A percentile compares a stretch with the other conserved stretches of the same genome.
Conservation (phyloP, 2,797 vertebrate genomes). For the Sebastes cheni region DNA sequence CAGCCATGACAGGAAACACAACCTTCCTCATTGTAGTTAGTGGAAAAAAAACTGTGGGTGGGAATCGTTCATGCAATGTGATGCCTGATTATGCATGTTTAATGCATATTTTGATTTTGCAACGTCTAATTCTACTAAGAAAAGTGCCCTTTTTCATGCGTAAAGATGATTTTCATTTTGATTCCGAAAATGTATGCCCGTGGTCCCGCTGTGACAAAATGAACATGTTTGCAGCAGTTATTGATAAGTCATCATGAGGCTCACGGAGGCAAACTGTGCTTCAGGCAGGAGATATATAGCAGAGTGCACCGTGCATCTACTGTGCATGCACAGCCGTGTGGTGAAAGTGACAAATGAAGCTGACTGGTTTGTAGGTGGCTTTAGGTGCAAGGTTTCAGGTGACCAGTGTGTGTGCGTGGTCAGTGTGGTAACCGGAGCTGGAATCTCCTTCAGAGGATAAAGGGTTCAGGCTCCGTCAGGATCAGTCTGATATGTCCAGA, state of each 20-base stretch:
- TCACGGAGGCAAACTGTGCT: not conserved
- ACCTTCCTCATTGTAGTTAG: constrained; percentile 48
- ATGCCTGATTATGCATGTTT: constrained; percentile 37
- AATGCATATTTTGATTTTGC: constrained; percentile 33
- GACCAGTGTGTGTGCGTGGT: constrained; percentile 41
- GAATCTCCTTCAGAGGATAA: constrained; percentile 48
- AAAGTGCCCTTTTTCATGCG: not conserved
- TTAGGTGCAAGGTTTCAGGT: constrained; percentile 52
- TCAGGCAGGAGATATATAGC: not conserved
- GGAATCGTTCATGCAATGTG: constrained; percentile 28
- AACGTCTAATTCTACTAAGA: not conserved
- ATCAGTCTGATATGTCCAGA: not conserved
- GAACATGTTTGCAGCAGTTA: not conserved
- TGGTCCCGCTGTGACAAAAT: not conserved
- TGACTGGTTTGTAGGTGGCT: constrained; percentile 43
- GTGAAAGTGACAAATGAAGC: constrained; percentile 71
- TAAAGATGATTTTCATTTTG: not conserved
- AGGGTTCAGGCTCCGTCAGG: constrained; percentile 1
- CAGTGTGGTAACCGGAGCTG: constrained; percentile 58
- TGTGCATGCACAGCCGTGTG: not conserved
- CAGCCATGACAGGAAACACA: constrained; percentile 60
- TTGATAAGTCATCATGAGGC: not conserved
- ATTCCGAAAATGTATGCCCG: not conserved
- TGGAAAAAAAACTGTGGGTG: constrained; percentile 42
- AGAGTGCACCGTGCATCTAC: not conserved